phyloP scores from a whole-genome alignment of 2,888 invertebrate genomes.

The Chaitophorus viminalis region DNA sequence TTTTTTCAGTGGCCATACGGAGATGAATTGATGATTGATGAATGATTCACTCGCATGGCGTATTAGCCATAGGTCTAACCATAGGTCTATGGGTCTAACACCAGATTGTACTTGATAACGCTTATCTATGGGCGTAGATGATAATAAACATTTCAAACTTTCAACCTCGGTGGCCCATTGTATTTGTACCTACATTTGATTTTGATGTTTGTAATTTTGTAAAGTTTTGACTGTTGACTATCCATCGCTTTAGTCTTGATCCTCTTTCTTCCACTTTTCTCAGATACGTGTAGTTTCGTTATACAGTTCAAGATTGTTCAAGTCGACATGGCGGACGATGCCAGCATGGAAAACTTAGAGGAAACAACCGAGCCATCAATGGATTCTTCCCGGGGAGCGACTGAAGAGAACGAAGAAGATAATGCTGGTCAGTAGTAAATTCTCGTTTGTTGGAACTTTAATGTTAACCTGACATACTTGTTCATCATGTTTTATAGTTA shows the following conservation, averaged over 20 bases:
- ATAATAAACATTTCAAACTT: not conserved
- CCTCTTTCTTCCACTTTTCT: too few relatives aligned
- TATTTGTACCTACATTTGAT: too few relatives aligned
- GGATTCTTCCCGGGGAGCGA: not conserved
- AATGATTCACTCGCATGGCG: too few relatives aligned
- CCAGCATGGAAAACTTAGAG: not conserved
- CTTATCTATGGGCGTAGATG: not conserved
- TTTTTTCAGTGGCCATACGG: too few relatives aligned
- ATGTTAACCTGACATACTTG: not conserved
- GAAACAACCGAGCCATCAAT: slow-evolving; percentile 41
- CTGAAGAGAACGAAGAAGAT: slow-evolving; percentile 23
- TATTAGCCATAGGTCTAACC: too few relatives aligned
- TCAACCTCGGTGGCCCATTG: too few relatives aligned
- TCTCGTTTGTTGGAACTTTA: not conserved
- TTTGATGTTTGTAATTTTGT: too few relatives aligned
- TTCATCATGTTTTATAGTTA: not conserved
- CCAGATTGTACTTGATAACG: not conserved
- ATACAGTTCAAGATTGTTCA: not conserved
- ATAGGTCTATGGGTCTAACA: too few relatives aligned
- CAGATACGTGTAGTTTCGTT: not conserved
- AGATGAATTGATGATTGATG: too few relatives aligned
- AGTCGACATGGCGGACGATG: slow-evolving; percentile 41
- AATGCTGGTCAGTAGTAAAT: not conserved
- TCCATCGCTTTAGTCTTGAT: too few relatives aligned
- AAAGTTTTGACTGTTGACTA: too few relatives aligned